These are phyloP conservation scores for Sebastes dallii DNA, from an alignment of 2,797 vertebrate species.

Conservation along the genomic window DNA sequence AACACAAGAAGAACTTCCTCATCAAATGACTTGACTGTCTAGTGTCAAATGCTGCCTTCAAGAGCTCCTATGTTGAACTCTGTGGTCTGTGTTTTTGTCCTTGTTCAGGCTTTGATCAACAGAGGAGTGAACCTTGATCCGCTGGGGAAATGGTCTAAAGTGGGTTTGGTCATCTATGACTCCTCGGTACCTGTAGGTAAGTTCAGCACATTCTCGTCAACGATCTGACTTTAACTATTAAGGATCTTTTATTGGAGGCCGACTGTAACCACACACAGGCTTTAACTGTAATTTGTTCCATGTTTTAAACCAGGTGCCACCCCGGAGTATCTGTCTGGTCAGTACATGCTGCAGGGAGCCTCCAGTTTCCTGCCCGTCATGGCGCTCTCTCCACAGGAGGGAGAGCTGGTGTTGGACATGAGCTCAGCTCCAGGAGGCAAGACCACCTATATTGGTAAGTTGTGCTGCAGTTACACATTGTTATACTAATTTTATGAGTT, in stretches of 20 bases:
- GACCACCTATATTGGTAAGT: slow-evolving; percentile 94
- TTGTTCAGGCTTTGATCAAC: slow-evolving; percentile 92
- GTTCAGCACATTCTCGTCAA: slow-evolving; percentile 34
- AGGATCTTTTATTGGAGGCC: not conserved
- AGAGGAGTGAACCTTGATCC: slow-evolving; percentile 97
- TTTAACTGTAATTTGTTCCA: not conserved
- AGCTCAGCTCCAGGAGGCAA: slow-evolving; percentile 97
- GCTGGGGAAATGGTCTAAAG: slow-evolving; percentile 97
- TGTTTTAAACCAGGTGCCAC: slow-evolving; percentile 87
- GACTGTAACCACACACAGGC: not conserved
- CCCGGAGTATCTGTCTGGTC: slow-evolving; percentile 95
- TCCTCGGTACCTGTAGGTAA: slow-evolving; percentile 95
- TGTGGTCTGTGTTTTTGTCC: not conserved
- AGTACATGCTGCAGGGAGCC: slow-evolving; percentile 98
- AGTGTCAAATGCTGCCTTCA: not conserved
- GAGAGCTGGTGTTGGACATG: slow-evolving; percentile 95
- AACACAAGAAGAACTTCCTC: not conserved
- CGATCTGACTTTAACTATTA: not conserved
- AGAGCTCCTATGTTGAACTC: not conserved
- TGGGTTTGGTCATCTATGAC: slow-evolving; percentile 94
- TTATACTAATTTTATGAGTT: not conserved
- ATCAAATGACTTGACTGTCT: not conserved
- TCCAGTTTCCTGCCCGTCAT: slow-evolving; percentile 96
- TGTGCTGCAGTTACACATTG: not conserved
- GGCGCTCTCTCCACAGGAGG: slow-evolving; percentile 95